phyloP scores from a whole-genome alignment of 1,140 invertebrate species.

The Calephelis virginiensis region DNA sequence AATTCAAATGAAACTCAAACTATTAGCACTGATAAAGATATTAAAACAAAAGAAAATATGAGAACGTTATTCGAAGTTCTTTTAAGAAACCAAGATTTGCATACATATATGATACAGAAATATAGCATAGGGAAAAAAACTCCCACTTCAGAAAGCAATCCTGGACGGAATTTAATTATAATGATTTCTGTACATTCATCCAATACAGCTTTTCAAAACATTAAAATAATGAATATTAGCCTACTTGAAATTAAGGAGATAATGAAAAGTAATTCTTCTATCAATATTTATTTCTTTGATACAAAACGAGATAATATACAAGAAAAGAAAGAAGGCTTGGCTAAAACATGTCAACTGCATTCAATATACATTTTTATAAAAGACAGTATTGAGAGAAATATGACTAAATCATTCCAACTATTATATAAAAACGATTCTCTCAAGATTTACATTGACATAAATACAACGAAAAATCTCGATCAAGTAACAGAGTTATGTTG shows the following conservation, averaged over 20 bases:
- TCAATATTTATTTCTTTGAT: conserved; percentile 59
- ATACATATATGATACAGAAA: conserved; percentile 49
- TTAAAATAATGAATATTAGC: conserved; percentile 22
- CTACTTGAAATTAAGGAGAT: conserved; percentile 37
- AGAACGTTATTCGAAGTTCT: conserved; percentile 40
- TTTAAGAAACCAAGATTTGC: conserved; percentile 37
- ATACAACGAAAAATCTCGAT: conserved; percentile 32
- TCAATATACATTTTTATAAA: conserved; percentile 51
- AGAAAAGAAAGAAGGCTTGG: conserved; percentile 26
- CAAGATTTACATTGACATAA: conserved; percentile 56
- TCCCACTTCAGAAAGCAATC: conserved; percentile 8
- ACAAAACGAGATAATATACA: conserved; percentile 31
- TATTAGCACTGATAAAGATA: conserved; percentile 1
- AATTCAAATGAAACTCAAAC: neutral
- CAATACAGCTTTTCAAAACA: conserved; percentile 17
- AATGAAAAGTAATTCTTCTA: conserved; percentile 32
- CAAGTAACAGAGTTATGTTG: conserved; percentile 52
- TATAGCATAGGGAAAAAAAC: conserved; percentile 41
- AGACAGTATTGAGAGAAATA: conserved; percentile 41
- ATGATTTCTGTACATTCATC: conserved; percentile 48
- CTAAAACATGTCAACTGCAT: conserved; percentile 45
- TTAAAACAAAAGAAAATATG: conserved; percentile 21
- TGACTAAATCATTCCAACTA: conserved; percentile 46
- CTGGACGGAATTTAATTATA: conserved; percentile 44
- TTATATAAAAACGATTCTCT: conserved; percentile 42